Base-by-base conservation (phyloP, 2,797 vertebrate species). In the Galagoides demidoff region DNA sequence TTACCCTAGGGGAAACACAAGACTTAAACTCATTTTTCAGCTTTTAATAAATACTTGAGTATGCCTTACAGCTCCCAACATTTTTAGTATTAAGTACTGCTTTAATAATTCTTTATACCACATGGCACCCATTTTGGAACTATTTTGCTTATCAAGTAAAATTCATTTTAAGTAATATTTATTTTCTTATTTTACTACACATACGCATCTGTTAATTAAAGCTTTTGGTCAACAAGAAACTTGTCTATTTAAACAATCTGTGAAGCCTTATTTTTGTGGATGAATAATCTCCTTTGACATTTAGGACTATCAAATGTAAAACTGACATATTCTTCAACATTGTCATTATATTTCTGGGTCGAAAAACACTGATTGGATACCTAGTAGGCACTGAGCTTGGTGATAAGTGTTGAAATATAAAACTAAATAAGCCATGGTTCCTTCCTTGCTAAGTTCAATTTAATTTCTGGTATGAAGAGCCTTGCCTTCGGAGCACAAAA, bases 121-220 rank as follows among this genome's bases (percentile, higher is more conserved):
- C 45, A 57, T 37, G 55, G 5, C 14, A 29, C 37, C 29, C 29
- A 31, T 71, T 90, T 82, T 92, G 55, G 76, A 93, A 90, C 66
- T 66, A 77, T 9, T 83, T 76, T 86, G 5, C 52, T 92, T 66
- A n/a, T 66, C 71, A 89, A 82, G 66, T 11, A 83, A 74, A 89
- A 93, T 59, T 90, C n/a, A 95, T 87, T 89, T 83, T 49, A 86
- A 94, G 55, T 34, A 85, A 43, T 78, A 92, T 77, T 37, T 73
- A 20, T 27, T 66, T 85, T 95, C 27, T 27, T 57, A 52, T 71
- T 92, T 89, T 79, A 77, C 89, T 68, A 89, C 11, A 89, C 5
- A 77, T 66, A 71, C 6, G 86, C 3, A 49, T 63, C 88, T 90
- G 14, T 77, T 74, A 82, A 81, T 92, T 68, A 71, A 95, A 96